Base-by-base conservation (phyloP, 2,113 vertebrate species). In the Alectura lathami region DNA sequence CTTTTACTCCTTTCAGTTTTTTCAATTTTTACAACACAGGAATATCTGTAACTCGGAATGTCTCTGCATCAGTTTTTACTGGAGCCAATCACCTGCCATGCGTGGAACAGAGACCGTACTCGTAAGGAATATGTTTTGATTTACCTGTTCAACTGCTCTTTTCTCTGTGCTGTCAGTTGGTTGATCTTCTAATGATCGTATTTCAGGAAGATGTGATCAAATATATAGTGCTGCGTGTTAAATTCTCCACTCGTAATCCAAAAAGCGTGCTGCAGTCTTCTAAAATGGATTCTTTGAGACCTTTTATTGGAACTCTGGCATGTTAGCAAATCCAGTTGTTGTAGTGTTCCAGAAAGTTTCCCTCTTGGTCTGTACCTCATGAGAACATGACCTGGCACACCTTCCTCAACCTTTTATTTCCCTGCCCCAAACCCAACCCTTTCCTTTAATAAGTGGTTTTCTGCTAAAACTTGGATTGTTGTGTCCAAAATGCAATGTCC, bases 41-140 rank as follows among this genome's bases (percentile, higher is more conserved):
- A 97, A 95, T 86, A 90, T 34, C 73, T 78, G 17, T 56, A 56
- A 50, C 89, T 98, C 98, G 98, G 97, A 96, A 99, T 99, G 99
- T 99, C 99, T 95, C 99, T 99, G 62, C 99, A 99, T 93, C 99
- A 99, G 97, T 99, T 99, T 97, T 98, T 99, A 93, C 91, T 99
- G 96, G 99, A 99, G 94, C 99, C 99, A 94, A 99, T 99, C 97
- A 99, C 99, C 97, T 99, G 99, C 97, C 99, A 99, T 94, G 99
- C 99, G 14, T 99, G 99, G 99, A 99, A 99, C 97, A 98, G 98
- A 97, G 99, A 99, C 97, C 98, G 99, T 54, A 99, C 99, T 63
- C 99, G 99, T 99, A 97, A 99, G 99, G 97, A 32, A 34, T 5
- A 0, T 20, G 0, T 50, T 95, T 89, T 13, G 29, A 5, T 34